phyloP scores from a whole-genome alignment of 2,113 vertebrate genomes.

The Salvelinus sp. region DNA sequence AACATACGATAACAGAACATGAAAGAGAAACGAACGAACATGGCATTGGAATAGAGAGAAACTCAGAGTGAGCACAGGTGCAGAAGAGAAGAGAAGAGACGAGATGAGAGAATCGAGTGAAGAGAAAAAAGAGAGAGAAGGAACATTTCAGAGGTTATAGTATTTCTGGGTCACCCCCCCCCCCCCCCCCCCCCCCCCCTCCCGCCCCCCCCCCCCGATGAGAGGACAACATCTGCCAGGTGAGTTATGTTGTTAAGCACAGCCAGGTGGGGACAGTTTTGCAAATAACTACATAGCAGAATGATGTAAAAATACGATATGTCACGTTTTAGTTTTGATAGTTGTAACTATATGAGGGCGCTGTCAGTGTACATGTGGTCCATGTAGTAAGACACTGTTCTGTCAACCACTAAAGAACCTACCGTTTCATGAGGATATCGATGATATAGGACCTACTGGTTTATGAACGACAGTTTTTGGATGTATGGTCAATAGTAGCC shows the following conservation, averaged over 20 bases:
- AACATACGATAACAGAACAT: too few species aligned
- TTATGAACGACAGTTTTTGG: neutral
- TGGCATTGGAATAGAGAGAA: neutral
- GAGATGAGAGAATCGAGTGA: neutral
- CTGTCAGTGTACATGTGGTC: too few species aligned
- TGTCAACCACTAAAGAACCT: neutral
- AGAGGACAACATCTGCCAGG: neutral
- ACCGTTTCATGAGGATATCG: neutral
- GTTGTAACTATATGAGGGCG: too few species aligned
- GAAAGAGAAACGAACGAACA: too few species aligned
- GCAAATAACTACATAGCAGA: neutral
- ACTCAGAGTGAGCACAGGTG: neutral
- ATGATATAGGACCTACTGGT: too few species aligned
- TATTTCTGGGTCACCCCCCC: neutral
- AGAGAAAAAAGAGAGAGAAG: neutral
- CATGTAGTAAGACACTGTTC: too few species aligned
- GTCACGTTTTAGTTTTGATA: too few species aligned
- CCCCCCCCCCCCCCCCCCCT: too few species aligned
- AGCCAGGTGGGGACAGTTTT: neutral
- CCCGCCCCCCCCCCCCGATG: too few species aligned
- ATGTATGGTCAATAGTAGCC: neutral
- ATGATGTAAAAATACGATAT: too few species aligned
- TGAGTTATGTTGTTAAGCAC: neutral
- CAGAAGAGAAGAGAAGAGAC: conserved; percentile 11
- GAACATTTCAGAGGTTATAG: neutral